These are phyloP conservation scores for Bubo scandiacus DNA, from an alignment of 2,113 vertebrate species.

Conservation along the genomic window DNA sequence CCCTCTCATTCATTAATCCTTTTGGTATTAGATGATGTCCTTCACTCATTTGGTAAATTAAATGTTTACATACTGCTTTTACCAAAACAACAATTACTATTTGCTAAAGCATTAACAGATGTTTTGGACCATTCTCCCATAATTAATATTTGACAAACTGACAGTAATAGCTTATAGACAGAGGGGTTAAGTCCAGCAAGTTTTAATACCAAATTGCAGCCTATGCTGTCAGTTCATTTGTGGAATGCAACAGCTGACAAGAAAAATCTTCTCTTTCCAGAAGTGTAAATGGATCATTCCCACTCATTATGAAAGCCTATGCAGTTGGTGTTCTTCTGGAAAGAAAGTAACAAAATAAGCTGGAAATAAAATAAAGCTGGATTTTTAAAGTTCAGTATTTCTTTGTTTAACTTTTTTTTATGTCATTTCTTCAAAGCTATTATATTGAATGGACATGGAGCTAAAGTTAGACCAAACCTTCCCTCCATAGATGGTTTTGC, in stretches of 20 bases:
- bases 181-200: neutral
- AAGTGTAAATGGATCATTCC: neutral
- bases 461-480: conserved; percentile 90
- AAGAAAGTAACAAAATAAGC: neutral
- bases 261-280: neutral
- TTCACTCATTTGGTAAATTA: neutral
- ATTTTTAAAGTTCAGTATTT: conserved; percentile 10
- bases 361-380: neutral
- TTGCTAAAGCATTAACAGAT: neutral
- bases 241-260: conserved; percentile 27
- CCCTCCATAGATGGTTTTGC: conserved; percentile 81
- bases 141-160: neutral
- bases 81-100: neutral
- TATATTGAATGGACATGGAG: conserved; percentile 83
- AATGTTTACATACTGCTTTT: neutral
- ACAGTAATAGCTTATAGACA: neutral
- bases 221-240: neutral
- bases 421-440: conserved; percentile 66
- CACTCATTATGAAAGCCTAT: neutral
- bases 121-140: conserved; percentile 21
- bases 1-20: neutral
- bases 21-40: neutral
- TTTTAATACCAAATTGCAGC: neutral
- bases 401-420: neutral
- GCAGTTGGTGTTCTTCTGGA: neutral